phyloP scores from a whole-genome alignment of 2,888 invertebrate species.

The Drosophila gaucha region DNA sequence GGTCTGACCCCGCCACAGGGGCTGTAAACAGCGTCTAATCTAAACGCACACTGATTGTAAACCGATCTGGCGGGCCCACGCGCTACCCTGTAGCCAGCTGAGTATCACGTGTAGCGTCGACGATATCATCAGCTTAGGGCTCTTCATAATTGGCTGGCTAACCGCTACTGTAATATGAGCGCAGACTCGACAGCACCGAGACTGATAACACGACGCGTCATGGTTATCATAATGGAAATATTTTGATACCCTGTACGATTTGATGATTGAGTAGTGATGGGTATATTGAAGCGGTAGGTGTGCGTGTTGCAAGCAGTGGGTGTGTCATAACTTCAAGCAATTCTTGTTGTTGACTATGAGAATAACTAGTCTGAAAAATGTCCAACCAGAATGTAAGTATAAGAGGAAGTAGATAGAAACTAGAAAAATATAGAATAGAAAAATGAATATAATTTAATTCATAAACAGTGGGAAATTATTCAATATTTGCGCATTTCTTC shows the following conservation, averaged over 20 bases:
- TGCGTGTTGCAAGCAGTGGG: background rate
- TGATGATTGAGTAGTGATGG: background rate
- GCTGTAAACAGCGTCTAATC: background rate
- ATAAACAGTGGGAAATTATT: too few species aligned
- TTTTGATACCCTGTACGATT: conserved; percentile 1
- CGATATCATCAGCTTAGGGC: background rate
- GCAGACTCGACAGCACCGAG: background rate
- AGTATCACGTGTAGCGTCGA: background rate
- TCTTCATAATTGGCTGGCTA: background rate
- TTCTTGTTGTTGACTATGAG: too few species aligned
- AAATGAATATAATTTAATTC: too few species aligned
- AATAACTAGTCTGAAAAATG: too few species aligned
- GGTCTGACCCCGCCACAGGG: conserved; percentile 9
- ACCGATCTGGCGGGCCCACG: background rate
- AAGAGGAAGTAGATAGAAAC: too few species aligned
- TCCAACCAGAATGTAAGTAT: too few species aligned
- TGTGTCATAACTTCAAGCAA: background rate
- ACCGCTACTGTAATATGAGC: conserved; percentile 4
- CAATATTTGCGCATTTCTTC: too few species aligned
- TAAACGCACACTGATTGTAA: background rate
- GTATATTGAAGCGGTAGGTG: background rate
- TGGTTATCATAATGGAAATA: conserved; percentile 24
- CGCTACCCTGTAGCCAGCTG: background rate
- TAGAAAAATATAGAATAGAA: too few species aligned
- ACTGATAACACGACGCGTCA: conserved; percentile 28